These are phyloP conservation scores for Serilophus lunatus DNA, from an alignment of 2,113 vertebrate species.

Conservation along the genomic window DNA sequence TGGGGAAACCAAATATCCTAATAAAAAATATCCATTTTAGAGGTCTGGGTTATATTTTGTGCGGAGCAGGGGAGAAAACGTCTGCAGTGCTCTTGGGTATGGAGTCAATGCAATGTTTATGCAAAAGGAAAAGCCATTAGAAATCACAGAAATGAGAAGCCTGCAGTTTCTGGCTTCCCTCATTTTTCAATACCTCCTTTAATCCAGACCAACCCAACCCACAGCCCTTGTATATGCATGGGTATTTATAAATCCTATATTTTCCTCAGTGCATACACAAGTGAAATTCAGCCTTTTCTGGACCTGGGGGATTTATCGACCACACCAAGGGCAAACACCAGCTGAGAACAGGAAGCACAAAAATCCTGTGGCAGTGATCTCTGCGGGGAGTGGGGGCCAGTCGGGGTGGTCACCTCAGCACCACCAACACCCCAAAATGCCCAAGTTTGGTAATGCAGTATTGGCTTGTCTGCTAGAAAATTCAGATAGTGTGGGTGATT, in stretches of 20 bases:
- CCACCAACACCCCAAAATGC: neutral
- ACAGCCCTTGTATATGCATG: constrained; percentile 30
- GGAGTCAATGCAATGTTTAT: constrained; percentile 50
- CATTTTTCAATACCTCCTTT: constrained; percentile 66
- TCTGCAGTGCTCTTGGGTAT: constrained; percentile 38
- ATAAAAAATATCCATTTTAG: constrained; percentile 49
- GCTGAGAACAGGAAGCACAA: neutral
- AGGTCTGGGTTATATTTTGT: constrained; percentile 5
- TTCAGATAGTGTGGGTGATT: neutral
- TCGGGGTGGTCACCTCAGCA: neutral
- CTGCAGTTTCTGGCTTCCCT: constrained; percentile 60
- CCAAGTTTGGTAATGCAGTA: neutral
- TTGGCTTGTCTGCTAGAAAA: neutral
- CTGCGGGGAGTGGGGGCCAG: neutral
- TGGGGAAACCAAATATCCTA: constrained; percentile 1
- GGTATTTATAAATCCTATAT: constrained; percentile 61
- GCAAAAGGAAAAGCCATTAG: constrained; percentile 66
- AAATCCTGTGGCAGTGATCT: neutral
- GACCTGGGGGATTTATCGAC: neutral
- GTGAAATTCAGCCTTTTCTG: constrained; percentile 58
- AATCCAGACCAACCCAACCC: constrained; percentile 56
- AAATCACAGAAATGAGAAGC: constrained; percentile 52
- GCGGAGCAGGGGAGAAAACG: constrained; percentile 1
- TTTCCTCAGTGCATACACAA: constrained; percentile 44
- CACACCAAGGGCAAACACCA: constrained; percentile 34